Base-by-base conservation (phyloP, 2,113 vertebrate species). In the Oreochromis aureus region DNA sequence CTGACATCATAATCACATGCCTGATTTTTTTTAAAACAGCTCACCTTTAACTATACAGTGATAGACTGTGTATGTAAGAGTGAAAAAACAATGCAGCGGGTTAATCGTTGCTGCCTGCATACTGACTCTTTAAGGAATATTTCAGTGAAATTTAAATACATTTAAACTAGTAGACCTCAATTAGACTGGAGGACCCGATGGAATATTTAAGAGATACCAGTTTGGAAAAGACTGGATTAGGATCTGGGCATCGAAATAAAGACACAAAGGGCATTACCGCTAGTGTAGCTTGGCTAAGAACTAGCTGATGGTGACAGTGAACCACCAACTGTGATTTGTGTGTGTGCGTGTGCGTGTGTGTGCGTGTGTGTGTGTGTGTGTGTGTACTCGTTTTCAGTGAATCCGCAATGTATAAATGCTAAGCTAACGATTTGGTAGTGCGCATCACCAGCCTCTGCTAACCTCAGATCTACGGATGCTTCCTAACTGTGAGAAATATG, bases 221-320 rank as follows among this genome's bases (percentile, higher is more conserved):
- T 56, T 51, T 66, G 55, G 51, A 83, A 63, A 36, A 76, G 58
- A 9, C 82, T 85, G 92, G 73, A 86, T 86, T 58, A 24, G 55
- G 56, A 16, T 83, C 11, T 10, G 44, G 10, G 41, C 58, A 78
- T 81, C n/a, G 32, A 89, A 59, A 22, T 16, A 66, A 41, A 39
- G 15, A 90, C 81, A 92, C 88, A 86, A 91, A 85, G 79, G 86
- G 34, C 58, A 66, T 85, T 83, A 84, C 82, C 89, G 46, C n/a
- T 22, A 1, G 41, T 34, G 79, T 83, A 78, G 83, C 81, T n/a
- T 76, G 81, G 30, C 84, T 76, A 41, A 51, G 15, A 66, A 13
- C 56, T 71, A 30, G 30, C 32, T 58, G 63, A 10, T 66, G 80
- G 39, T 82, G 86, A 82, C 10, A 61, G 82, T 78, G 58, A 78